These are phyloP conservation scores for Hippopotamyrus pictus DNA, from an alignment of 2,797 vertebrate genomes.

Conservation along the genomic window DNA sequence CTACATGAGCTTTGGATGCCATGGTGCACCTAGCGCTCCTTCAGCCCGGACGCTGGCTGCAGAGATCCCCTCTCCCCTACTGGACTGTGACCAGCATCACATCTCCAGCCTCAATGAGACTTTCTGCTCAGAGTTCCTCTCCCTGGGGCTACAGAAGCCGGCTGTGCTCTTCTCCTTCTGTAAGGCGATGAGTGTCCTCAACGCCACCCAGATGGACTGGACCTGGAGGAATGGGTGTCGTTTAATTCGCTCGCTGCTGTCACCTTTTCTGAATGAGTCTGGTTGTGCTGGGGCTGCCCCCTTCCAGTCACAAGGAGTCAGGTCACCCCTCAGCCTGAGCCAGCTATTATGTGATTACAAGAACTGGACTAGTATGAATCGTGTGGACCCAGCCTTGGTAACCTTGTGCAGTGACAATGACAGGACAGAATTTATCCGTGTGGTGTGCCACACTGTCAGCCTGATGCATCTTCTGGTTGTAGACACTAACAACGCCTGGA, in stretches of 20 bases:
- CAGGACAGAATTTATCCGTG: conserved; percentile 43
- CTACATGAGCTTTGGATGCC: conserved; percentile 48
- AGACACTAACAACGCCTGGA: conserved; percentile 56
- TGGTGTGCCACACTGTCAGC: conserved; percentile 50
- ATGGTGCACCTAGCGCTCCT: conserved; percentile 8
- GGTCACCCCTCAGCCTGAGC: conserved; percentile 51
- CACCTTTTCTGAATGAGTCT: conserved; percentile 42
- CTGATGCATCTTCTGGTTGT: conserved; percentile 50
- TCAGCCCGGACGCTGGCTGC: conserved; percentile 31
- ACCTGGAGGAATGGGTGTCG: conserved; percentile 58
- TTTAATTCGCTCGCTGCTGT: conserved; percentile 36
- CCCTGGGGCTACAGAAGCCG: conserved; percentile 26
- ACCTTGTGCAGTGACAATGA: conserved; percentile 63
- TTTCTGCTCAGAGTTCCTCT: conserved; percentile 52
- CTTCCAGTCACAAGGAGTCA: conserved; percentile 24
- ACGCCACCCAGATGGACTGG: conserved; percentile 36
- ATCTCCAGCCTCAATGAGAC: conserved; percentile 57
- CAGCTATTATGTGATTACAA: conserved; percentile 60
- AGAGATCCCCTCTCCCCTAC: conserved; percentile 11
- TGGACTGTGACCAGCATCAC: conserved; percentile 48
- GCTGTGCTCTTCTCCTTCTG: conserved; percentile 48
- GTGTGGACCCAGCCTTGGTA: conserved; percentile 50
- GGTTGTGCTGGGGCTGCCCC: conserved; percentile 30
- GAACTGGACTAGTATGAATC: conserved; percentile 46
- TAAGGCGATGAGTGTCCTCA: conserved; percentile 47